Conservation (phyloP, 2,888 invertebrate genomes). For the Allygus modestus region DNA sequence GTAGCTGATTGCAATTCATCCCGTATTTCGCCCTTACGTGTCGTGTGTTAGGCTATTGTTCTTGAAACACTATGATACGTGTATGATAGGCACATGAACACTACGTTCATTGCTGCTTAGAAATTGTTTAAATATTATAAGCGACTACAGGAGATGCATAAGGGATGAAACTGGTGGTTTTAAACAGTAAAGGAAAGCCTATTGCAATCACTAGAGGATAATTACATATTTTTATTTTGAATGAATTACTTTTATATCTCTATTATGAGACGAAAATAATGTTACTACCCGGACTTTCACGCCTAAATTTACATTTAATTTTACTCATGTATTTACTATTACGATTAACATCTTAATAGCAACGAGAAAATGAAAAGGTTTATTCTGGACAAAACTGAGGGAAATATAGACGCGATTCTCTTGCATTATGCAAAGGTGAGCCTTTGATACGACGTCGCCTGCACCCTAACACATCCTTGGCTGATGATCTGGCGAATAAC, state of each 20-base stretch:
- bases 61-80: not conserved
- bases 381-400: not conserved
- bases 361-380: not conserved
- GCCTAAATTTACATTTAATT: not conserved
- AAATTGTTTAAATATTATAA: too few species aligned
- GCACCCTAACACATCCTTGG: not conserved
- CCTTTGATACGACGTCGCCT: not conserved
- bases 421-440: constrained; percentile 11
- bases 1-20: not conserved
- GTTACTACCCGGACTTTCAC: too few species aligned
- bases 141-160: too few species aligned
- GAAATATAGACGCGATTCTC: not conserved
- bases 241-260: too few species aligned
- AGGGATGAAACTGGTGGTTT: too few species aligned
- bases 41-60: not conserved
- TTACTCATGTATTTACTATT: not conserved
- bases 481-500: not conserved
- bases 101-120: too few species aligned
- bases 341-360: not conserved
- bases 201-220: too few species aligned
- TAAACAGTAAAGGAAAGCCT: too few species aligned
- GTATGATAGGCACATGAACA: too few species aligned
- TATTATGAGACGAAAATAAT: too few species aligned
- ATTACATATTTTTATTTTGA: too few species aligned
- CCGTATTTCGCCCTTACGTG: not conserved